Evolutionary conservation across 2,797 vertebrate species (phyloP), one percentile per base, ranked within the genome.

Genomic region (Brotogeris chrysoptera): DNA sequence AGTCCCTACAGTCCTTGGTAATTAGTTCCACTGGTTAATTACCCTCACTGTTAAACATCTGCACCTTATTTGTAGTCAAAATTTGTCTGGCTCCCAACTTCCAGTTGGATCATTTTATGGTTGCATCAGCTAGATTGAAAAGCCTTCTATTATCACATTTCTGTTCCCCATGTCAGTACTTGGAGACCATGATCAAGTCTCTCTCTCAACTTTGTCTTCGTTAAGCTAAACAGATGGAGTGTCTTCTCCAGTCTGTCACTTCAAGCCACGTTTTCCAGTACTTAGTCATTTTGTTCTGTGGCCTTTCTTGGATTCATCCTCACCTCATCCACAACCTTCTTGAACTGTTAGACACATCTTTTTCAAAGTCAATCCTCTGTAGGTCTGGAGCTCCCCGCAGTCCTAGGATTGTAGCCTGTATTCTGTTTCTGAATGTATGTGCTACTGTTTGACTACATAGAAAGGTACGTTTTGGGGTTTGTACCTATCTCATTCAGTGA

Each of bases 21-120:
- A 96, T 96, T 96, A 95, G 95, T 94, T 96, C 93, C 95, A 95
- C 84, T 95, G 76, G 91, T 94, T 96, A 96, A 97, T 96, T 96
- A 91, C 86, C 81, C 94, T 95, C 92, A 69, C 92, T 93, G 94
- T 88, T 96, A 95, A 97, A 96, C 95, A 97, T 96, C 86, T 96
- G 93, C 91, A 97, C 93, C 79, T 95, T 96, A 96, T 96, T 97
- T 96, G 88, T 96, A 95, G 95, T 86, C 79, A 88, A 91, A 96
- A 95, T 90, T 95, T 96, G 94, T 96, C 93, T 90, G 76, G 89
- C 89, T 96, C 96, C 92, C 94, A 96, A 14, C 79, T 94, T 96
- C 81, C 87, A 95, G 87, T 94, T 97, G 92, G 92, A 95, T 96
- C 92, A 63, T 70, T 92, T 96, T 94, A 86, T 89, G 36, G 86